These are phyloP conservation scores for Paralvinella palmiformis DNA, from an alignment of 1,140 invertebrate genomes.

Conservation along the genomic window DNA sequence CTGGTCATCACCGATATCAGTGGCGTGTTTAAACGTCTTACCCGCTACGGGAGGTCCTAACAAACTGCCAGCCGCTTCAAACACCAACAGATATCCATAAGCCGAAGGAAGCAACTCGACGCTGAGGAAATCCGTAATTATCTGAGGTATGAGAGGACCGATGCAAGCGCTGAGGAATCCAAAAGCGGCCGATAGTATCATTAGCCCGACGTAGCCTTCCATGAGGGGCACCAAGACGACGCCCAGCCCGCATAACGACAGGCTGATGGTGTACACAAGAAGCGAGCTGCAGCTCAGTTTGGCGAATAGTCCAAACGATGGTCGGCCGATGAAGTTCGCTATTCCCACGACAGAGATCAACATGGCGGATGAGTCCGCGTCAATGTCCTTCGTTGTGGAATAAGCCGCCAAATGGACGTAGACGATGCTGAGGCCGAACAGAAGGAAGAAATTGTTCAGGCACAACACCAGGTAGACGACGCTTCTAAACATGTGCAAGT, in stretches of 20 bases:
- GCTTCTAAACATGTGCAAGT: conserved; percentile 23
- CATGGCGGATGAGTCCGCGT: too few relatives aligned
- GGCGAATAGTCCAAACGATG: too few relatives aligned
- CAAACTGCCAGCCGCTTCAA: conserved; percentile 24
- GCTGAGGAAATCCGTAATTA: conserved; percentile 25
- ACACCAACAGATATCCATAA: conserved; percentile 27
- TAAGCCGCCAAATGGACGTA: too few relatives aligned
- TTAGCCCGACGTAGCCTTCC: conserved; percentile 15
- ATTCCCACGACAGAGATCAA: too few relatives aligned
- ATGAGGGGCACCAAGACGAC: too few relatives aligned
- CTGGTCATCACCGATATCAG: too few relatives aligned
- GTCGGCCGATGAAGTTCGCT: too few relatives aligned
- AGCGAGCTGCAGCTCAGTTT: too few relatives aligned
- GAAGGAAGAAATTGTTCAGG: conserved; percentile 24
- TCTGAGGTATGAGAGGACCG: conserved; percentile 22
- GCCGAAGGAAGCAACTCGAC: conserved; percentile 23
- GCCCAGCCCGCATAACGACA: too few relatives aligned
- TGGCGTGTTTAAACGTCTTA: conserved; percentile 8
- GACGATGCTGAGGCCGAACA: conserved; percentile 29
- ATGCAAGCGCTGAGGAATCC: conserved; percentile 26
- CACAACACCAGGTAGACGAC: conserved; percentile 21
- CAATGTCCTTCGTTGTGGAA: too few relatives aligned
- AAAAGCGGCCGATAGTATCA: conserved; percentile 21
- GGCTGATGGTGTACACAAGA: too few relatives aligned
- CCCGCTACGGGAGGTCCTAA: conserved; percentile 26